phyloP scores from a whole-genome alignment of 2,888 invertebrate genomes.

The Malthinus seriepunctatus region DNA sequence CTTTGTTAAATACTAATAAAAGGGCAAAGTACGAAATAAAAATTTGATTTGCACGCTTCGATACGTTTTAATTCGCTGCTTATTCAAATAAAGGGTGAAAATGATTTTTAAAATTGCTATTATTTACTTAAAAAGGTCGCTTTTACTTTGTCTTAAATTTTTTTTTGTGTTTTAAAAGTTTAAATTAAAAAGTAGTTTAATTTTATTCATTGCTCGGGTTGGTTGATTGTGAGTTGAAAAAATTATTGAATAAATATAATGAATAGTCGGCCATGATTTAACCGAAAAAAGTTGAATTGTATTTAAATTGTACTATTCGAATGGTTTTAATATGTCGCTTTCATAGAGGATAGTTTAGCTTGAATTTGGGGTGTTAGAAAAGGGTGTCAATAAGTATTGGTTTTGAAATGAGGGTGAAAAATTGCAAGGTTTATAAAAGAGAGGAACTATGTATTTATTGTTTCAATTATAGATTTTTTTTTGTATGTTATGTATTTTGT shows the following conservation, averaged over 20 bases:
- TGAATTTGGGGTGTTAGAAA: conserved; percentile 24
- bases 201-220: background rate
- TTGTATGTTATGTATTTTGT: conserved; percentile 13
- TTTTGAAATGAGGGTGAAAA: conserved; percentile 29
- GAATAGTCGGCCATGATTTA: conserved; percentile 22
- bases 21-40: conserved; percentile 35
- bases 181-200: background rate
- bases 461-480: conserved; percentile 2
- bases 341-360: conserved; percentile 21
- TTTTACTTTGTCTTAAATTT: background rate
- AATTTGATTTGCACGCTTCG: conserved; percentile 45
- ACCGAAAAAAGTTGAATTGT: conserved; percentile 13
- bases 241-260: conserved; percentile 15
- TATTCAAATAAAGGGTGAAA: conserved; percentile 43
- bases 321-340: background rate
- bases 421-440: conserved; percentile 8
- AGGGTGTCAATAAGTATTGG: conserved; percentile 37
- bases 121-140: conserved; percentile 24
- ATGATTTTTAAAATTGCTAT: conserved; percentile 29
- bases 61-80: conserved; percentile 45
- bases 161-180: no score
- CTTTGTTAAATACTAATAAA: background rate
- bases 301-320: conserved; percentile 8
- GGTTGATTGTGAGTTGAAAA: background rate
- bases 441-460: conserved; percentile 7